A percentile compares a stretch with the other conserved stretches of the same genome.
These are phyloP conservation scores for Grallaria varia DNA, from an alignment of 2,113 vertebrate species.

Conservation along the genomic window DNA sequence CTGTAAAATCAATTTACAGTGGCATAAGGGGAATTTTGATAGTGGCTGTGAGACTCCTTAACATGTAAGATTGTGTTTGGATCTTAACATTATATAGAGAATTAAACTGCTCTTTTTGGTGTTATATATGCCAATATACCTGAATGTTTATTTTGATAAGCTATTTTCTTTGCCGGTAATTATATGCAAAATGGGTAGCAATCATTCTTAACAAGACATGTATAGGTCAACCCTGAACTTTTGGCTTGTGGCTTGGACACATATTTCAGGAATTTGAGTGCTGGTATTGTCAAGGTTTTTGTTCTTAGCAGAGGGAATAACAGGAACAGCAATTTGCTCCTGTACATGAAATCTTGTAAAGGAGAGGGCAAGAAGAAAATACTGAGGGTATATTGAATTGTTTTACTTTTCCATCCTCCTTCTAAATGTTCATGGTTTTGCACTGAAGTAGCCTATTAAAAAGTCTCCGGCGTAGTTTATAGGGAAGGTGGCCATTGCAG, in stretches of 20 bases:
- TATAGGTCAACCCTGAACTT: not conserved
- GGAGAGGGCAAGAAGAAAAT: not conserved
- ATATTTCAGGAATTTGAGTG: not conserved
- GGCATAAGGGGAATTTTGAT: not conserved
- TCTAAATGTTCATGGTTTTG: not conserved
- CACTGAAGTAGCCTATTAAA: not conserved
- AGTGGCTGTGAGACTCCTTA: constrained; percentile 1
- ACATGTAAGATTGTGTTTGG: not conserved
- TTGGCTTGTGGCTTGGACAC: not conserved
- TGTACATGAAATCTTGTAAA: not conserved
- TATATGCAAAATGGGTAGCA: not conserved
- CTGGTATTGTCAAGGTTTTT: not conserved
- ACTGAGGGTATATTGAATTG: not conserved
- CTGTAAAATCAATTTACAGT: not conserved
- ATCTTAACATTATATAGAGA: not conserved
- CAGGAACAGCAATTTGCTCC: not conserved
- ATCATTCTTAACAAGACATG: not conserved
- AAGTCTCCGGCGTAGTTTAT: not conserved
- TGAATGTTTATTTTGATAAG: not conserved
- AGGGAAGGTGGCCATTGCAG: not conserved
- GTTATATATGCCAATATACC: not conserved
- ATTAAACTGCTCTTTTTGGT: not conserved
- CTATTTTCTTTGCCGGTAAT: not conserved
- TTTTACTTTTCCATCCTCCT: not conserved
- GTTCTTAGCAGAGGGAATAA: not conserved